These are phyloP conservation scores for Epicauta chinensis DNA, from an alignment of 1,140 invertebrate genomes.

Conservation along the genomic window DNA sequence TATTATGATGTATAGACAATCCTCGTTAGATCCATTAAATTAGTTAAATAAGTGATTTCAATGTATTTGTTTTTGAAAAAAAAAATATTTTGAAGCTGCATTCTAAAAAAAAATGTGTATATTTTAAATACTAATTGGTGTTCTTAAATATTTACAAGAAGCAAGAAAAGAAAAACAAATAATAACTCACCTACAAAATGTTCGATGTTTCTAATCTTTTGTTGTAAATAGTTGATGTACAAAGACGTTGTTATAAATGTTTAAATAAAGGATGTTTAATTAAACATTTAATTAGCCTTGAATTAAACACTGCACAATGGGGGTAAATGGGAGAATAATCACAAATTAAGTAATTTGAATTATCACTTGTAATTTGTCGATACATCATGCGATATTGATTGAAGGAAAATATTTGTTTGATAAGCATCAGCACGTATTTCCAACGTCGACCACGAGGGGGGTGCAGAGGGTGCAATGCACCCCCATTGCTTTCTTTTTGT, in stretches of 20 bases:
- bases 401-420: too few species aligned
- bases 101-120: constrained; percentile 33
- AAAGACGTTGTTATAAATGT: constrained; percentile 12
- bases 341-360: too few species aligned
- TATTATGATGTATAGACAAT: constrained; percentile 29
- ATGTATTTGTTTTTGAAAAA: constrained; percentile 9
- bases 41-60: not conserved
- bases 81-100: constrained; percentile 27
- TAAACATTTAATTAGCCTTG: too few species aligned
- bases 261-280: constrained; percentile 11
- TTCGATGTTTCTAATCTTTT: constrained; percentile 12
- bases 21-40: constrained; percentile 7
- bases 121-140: constrained; percentile 23
- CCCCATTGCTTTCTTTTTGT: too few species aligned
- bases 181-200: not conserved
- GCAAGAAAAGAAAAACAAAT: constrained; percentile 5
- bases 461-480: too few species aligned
- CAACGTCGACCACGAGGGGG: too few species aligned
- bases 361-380: too few species aligned
- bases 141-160: constrained; percentile 8
- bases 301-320: too few species aligned
- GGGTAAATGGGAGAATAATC: too few species aligned
- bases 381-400: too few species aligned
- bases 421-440: too few species aligned
- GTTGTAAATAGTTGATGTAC: constrained; percentile 14